Percentiles rank a stretch among this genome's conserved stretches.
phyloP scores from a whole-genome alignment of 2,113 vertebrate genomes.

The Eulemur rufifrons region DNA sequence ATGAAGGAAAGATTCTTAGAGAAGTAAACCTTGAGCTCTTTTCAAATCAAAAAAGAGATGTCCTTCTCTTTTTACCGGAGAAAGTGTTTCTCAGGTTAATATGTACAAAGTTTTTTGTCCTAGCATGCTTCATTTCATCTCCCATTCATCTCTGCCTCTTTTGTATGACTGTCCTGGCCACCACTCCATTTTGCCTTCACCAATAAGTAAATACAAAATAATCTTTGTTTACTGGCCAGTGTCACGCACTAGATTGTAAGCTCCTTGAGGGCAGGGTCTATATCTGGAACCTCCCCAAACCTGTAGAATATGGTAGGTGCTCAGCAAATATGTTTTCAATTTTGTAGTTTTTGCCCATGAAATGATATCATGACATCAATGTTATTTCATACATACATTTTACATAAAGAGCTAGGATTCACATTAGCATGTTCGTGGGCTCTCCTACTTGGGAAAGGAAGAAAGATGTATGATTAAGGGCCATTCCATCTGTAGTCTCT shows the following conservation, averaged over 20 bases:
- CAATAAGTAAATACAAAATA: not conserved
- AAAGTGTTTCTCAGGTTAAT: not conserved
- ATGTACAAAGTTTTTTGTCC: not conserved
- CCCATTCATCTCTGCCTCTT: slow-evolving; percentile 25
- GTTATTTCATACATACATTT: slow-evolving; percentile 30
- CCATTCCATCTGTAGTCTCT: slow-evolving; percentile 30
- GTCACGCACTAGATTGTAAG: slow-evolving; percentile 40
- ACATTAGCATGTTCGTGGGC: not conserved
- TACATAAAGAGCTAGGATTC: not conserved
- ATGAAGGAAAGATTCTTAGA: slow-evolving; percentile 24
- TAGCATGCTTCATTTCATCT: not conserved
- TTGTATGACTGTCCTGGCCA: not conserved
- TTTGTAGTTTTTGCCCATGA: slow-evolving; percentile 39
- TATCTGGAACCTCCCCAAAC: not conserved
- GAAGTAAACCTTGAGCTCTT: slow-evolving; percentile 31
- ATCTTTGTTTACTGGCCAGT: not conserved
- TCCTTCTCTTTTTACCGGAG: slow-evolving; percentile 1
- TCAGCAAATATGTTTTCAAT: slow-evolving; percentile 32
- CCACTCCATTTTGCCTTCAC: not conserved
- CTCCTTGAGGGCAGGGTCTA: slow-evolving; percentile 21
- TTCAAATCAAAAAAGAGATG: slow-evolving; percentile 29
- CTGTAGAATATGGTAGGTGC: slow-evolving; percentile 16
- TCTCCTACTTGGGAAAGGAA: not conserved
- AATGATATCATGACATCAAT: not conserved
- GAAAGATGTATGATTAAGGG: slow-evolving; percentile 1